Evolutionary conservation across 2,888 invertebrate species (phyloP), one percentile per base, ranked within the genome.

Genomic region (Steromphala cineraria): DNA sequence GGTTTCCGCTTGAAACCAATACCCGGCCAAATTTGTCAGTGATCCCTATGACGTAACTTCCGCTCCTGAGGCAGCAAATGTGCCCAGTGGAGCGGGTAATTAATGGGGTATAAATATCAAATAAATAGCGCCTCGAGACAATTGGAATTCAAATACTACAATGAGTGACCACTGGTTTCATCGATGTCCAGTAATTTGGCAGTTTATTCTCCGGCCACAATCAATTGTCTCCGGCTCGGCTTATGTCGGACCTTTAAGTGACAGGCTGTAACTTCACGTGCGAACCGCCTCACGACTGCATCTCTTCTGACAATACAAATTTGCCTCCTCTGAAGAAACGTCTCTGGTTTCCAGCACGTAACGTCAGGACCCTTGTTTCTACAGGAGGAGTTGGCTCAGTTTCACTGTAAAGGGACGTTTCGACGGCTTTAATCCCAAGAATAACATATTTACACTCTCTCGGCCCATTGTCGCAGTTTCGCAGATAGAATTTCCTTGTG

Each of bases 361-460:
- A 71, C 40, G 36, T 36, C 71, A 62, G 71, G n/a, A 40, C 36
- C 36, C 46, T 46, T 46, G 46, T 40, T 71, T 24, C 71, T 71
- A 71, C 31, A 36, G 71, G 71, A 17, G 15, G 40, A 36, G 71
- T 31, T 8, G 19, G 40, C 71, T 71, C 36, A 17, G 71, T 71
- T 71, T 71, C 71, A 71, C 36, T 31, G 71, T 24, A 28, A 31
- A 53, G 55, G 36, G 28, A n/a, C 31, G 55, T 53, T 53, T 19
- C 76, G n/a, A 76, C 53, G 24, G 55, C 55, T 24, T 17, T 76
- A 55, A 55, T 53, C 76, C 76, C 31, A 55, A 76, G 76, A 76
- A 76, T 55, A 76, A 76, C 76, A 76, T 76, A 76, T 76, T 76
- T 76, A 76, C 76, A 53, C 53, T 74, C 74, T 53, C 53, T 76